Evolutionary conservation across 1,140 invertebrate genomes (phyloP).

Genomic region (Teleopsis dalmanni): DNA sequence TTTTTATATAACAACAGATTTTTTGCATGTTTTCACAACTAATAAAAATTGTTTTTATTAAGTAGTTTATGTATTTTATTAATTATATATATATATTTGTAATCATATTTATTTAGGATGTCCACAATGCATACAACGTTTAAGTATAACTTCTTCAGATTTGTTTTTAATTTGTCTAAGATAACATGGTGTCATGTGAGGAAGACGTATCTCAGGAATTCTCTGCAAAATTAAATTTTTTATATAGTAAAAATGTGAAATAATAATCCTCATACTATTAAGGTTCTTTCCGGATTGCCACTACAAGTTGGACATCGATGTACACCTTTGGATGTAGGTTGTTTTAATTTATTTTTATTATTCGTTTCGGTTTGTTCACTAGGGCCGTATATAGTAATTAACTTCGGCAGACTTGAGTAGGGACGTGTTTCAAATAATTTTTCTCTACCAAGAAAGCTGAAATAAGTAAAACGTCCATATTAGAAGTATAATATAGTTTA

Average conservation of each 20-base stretch:
- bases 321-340: constrained; percentile 11
- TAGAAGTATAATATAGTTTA: not conserved
- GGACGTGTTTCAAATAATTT: constrained; percentile 37
- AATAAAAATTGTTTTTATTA: no score
- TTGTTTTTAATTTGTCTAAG: not conserved
- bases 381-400: constrained; percentile 29
- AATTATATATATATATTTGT: no score
- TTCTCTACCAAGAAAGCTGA: constrained; percentile 43
- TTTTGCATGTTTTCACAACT: no score
- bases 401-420: constrained; percentile 28
- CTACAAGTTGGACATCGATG: constrained; percentile 35
- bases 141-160: not conserved
- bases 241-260: not conserved
- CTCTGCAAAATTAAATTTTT: not conserved
- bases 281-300: constrained; percentile 34
- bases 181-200: not conserved
- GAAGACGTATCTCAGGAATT: constrained; percentile 1
- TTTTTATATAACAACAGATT: no score
- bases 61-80: no score
- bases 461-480: not conserved
- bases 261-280: constrained; percentile 16
- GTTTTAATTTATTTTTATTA: not conserved
- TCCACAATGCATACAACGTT: not conserved
- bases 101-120: constrained; percentile 6
- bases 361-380: not conserved